These are phyloP conservation scores for Psettodes erumei DNA, from an alignment of 2,113 vertebrate genomes.

Conservation along the genomic window DNA sequence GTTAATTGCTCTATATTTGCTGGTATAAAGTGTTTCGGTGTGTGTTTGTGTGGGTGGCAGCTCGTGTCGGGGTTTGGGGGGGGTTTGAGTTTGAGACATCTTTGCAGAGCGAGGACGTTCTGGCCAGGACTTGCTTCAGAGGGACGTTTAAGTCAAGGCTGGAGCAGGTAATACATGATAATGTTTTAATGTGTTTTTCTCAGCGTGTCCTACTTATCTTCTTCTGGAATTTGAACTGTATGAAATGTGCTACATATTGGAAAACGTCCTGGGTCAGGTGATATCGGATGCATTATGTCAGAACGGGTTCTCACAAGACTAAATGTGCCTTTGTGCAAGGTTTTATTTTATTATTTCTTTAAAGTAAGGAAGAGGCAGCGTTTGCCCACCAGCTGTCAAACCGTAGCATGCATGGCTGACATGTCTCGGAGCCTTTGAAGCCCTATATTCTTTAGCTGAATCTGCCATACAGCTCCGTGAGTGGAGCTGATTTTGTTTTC, in stretches of 20 bases:
- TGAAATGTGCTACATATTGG: not conserved
- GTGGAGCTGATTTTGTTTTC: slow-evolving; percentile 31
- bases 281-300: not conserved
- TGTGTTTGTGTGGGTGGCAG: not conserved
- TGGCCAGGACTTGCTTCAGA: not conserved
- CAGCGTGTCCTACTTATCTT: not conserved
- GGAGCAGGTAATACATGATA: not conserved
- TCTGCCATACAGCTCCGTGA: slow-evolving; percentile 7
- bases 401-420: not conserved
- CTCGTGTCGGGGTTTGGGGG: too few species aligned
- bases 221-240: not conserved
- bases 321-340: not conserved
- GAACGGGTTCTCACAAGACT: not conserved
- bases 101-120: not conserved
- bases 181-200: not conserved
- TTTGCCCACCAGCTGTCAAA: slow-evolving; percentile 41
- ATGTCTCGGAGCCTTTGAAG: slow-evolving; percentile 42
- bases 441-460: slow-evolving; percentile 1
- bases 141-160: not conserved
- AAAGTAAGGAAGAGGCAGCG: slow-evolving; percentile 13
- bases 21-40: not conserved
- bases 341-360: not conserved
- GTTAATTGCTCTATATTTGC: not conserved
- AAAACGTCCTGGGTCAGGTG: not conserved
- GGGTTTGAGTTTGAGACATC: not conserved